These are phyloP conservation scores for Zoanthus sansibaricus DNA, from an alignment of 92 coral and sea anemone genomes.

Conservation along the genomic window DNA sequence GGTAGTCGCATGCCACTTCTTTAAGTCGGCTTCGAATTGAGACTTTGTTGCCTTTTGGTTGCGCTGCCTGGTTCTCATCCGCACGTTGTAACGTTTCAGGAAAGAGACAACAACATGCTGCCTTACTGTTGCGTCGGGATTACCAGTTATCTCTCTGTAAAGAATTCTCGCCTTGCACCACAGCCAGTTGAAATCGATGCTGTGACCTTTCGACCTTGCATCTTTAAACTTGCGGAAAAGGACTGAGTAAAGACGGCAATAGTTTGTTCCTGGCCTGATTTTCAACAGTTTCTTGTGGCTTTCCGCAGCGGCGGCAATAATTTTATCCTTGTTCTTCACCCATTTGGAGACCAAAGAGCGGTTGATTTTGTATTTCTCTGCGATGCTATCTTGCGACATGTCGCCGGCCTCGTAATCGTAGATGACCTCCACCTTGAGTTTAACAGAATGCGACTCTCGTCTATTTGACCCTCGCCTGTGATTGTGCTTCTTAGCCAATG, in stretches of 20 bases:
- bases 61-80: constrained; percentile 41
- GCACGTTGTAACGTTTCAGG: background rate
- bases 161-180: constrained; percentile 43
- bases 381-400: background rate
- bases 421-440: too few relatives aligned
- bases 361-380: constrained; percentile 26
- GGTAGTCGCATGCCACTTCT: constrained; percentile 49
- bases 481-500: too few relatives aligned
- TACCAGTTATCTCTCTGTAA: constrained; percentile 32
- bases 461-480: too few relatives aligned
- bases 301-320: constrained; percentile 51
- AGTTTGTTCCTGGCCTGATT: constrained; percentile 34
- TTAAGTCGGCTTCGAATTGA: constrained; percentile 2
- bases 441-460: too few relatives aligned
- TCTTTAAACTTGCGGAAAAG: constrained; percentile 34
- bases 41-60: constrained; percentile 31
- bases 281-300: constrained; percentile 39
- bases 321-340: constrained; percentile 24
- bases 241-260: constrained; percentile 33
- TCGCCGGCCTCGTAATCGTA: too few relatives aligned
- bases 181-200: constrained; percentile 53
- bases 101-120: constrained; percentile 19
- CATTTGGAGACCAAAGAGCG: constrained; percentile 34
- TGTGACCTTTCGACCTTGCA: constrained; percentile 49
- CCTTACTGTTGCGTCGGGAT: constrained; percentile 17